phyloP scores from a whole-genome alignment of 2,888 invertebrate species.

The Lissonota sp. region DNA sequence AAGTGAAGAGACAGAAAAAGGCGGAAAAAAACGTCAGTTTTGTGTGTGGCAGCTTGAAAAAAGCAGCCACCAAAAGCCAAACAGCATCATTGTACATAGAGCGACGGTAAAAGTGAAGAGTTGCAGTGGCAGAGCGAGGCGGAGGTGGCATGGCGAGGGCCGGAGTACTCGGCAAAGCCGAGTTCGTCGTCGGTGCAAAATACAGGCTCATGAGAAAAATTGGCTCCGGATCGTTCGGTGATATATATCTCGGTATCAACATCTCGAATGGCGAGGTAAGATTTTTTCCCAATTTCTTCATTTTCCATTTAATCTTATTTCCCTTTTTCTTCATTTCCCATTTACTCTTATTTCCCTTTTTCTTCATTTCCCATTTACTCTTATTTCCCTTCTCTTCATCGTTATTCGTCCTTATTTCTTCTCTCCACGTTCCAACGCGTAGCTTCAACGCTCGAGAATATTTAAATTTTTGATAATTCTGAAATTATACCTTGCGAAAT shows the following conservation, averaged over 20 bases:
- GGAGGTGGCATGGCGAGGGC: constrained; percentile 73
- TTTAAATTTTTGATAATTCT: not conserved
- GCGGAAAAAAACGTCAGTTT: constrained; percentile 13
- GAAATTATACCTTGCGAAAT: constrained; percentile 35
- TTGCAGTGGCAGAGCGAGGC: constrained; percentile 52
- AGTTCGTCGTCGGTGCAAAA: constrained; percentile 95
- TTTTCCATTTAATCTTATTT: constrained; percentile 19
- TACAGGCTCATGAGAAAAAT: constrained; percentile 98
- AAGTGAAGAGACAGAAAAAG: not conserved
- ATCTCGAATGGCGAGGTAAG: constrained; percentile 94
- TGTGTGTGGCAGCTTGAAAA: constrained; percentile 48
- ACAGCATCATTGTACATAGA: constrained; percentile 33
- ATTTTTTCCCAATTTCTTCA: not conserved
- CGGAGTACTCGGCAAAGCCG: constrained; percentile 84
- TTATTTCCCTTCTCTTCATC: constrained; percentile 12
- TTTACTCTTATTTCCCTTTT: no score
- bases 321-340: not conserved
- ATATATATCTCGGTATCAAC: constrained; percentile 98
- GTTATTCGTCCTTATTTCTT: not conserved
- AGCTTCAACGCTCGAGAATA: no score
- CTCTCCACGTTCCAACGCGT: no score
- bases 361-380: no score
- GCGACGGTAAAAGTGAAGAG: constrained; percentile 48
- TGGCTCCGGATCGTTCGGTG: constrained; percentile 99
- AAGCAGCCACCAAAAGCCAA: constrained; percentile 36